Percentiles rank a stretch among this genome's conserved stretches.
phyloP scores from a whole-genome alignment of 2,797 vertebrate species.

The Peromyscus eremicus region DNA sequence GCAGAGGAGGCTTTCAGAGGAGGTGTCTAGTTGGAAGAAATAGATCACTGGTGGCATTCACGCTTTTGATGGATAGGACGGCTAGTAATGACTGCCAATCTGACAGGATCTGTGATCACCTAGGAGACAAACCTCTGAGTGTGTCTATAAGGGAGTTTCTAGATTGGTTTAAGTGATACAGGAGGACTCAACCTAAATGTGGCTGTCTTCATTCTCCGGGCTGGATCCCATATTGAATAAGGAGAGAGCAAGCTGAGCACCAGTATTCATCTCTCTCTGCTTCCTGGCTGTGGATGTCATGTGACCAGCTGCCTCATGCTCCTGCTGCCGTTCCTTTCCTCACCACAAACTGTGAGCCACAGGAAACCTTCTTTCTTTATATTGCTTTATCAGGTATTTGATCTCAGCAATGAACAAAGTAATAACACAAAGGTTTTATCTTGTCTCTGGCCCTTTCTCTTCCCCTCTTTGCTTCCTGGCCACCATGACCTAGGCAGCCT shows the following conservation, averaged over 20 bases:
- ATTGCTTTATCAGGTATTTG: not conserved
- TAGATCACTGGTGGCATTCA: not conserved
- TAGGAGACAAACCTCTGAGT: not conserved
- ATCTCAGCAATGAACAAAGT: not conserved
- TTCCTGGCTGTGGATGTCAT: not conserved
- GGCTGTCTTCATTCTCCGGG: not conserved
- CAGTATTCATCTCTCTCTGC: not conserved
- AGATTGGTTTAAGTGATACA: not conserved
- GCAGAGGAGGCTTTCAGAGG: not conserved
- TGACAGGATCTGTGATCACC: not conserved
- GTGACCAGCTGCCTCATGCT: not conserved
- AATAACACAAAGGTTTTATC: not conserved
- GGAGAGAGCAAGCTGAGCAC: not conserved
- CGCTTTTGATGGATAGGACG: not conserved
- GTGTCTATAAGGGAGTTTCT: not conserved
- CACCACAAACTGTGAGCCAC: not conserved
- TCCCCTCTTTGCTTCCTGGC: not conserved
- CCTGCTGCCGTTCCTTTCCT: not conserved
- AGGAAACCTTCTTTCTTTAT: not conserved
- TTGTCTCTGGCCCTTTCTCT: not conserved
- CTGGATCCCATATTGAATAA: not conserved
- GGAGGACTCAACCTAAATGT: not conserved
- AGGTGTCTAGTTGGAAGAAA: not conserved
- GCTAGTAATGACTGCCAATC: not conserved
- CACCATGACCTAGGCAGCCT: not conserved